Percentiles rank a stretch among this genome's conserved stretches.
Conservation (phyloP, 2,888 invertebrate genomes). For the Leptopilina drosophilae region DNA sequence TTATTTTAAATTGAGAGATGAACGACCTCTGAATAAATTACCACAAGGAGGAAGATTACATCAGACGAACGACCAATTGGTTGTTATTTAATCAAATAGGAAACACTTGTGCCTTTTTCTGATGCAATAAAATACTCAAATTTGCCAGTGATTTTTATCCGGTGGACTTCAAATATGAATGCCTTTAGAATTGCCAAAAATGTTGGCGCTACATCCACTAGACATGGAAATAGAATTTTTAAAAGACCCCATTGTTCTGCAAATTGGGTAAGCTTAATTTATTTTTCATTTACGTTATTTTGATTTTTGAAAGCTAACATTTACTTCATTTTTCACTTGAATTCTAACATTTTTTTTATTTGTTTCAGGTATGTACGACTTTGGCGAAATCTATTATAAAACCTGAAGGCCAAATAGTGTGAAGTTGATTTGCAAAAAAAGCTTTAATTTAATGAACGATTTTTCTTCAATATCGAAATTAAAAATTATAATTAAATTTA, state of each 20-base stretch:
- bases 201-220: background rate
- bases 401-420: too few species aligned
- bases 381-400: too few species aligned
- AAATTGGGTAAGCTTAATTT: background rate
- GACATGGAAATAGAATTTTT: conserved; percentile 9
- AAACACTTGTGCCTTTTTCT: conserved; percentile 24
- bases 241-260: conserved; percentile 12
- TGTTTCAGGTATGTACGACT: conserved; percentile 3
- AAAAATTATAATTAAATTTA: too few species aligned
- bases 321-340: background rate
- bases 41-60: conserved; percentile 23
- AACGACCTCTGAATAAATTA: background rate
- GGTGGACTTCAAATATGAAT: background rate
- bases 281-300: background rate
- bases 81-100: conserved; percentile 32
- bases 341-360: background rate
- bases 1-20: background rate
- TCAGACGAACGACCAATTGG: conserved; percentile 23
- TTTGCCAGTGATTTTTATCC: background rate
- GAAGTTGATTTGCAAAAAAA: too few species aligned
- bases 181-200: background rate
- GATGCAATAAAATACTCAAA: background rate
- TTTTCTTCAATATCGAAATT: background rate
- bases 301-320: background rate
- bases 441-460: too few species aligned